Base-by-base conservation (phyloP, 2,797 vertebrate species). In the Benthosema pterotum region DNA sequence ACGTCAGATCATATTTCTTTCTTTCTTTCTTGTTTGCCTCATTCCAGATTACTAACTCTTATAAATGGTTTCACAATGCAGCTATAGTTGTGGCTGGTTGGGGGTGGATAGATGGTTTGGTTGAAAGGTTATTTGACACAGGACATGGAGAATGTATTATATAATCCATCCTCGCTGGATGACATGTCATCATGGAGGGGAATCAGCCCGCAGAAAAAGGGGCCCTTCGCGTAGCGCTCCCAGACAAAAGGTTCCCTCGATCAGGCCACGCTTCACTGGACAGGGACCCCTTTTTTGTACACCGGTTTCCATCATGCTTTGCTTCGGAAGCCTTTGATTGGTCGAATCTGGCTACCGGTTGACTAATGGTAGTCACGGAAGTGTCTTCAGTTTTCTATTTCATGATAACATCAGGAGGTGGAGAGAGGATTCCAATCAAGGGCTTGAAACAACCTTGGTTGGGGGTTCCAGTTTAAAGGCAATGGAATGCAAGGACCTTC, bases 171-270 rank as follows among this genome's bases (percentile, higher is more conserved):
- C 50, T 25, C 55, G 54, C 45, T 11, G 11, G 67, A 67, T 89
- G 82, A 84, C 80, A 75, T 84, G 72, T 89, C 86, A 88, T 86
- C 69, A 80, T 53, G 11, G 67, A 65, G 66, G 65, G 32, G 32
- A 38, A 76, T 71, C 17, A 70, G 54, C 53, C 11, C 25, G 55
- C 32, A 11, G 16, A 59, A 64, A 67, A 74, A 81, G 57, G 63
- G 54, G 59, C 52, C 51, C 59, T 75, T 47, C 45, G 45, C 64
- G 2, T 38, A 1, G 32, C 32, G 5, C 71, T 45, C 18, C 65
- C 50, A 4, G 4, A 28, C 51, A 69, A 60, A 50, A 56, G 79
- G 71, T 52, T 38, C 58, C 65, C 71, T 88, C 77, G 62, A 76
- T 82, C 76, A 81, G 69, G 16, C 59, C 42, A 57, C 1, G 60